Base-by-base conservation (phyloP, 2,888 invertebrate genomes). In the Oxytorus armatus region DNA sequence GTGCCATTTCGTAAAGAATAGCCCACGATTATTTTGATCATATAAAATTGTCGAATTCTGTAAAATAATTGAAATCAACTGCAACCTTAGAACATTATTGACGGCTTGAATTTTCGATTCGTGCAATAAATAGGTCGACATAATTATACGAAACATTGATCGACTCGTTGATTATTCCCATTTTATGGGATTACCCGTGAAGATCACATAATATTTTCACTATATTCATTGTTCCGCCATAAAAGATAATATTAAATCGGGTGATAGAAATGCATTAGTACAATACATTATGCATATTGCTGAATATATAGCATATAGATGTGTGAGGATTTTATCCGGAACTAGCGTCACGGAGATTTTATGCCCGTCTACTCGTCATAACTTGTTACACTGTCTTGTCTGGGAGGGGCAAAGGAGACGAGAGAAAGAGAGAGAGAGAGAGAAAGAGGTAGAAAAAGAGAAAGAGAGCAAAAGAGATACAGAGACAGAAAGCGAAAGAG, bases 341-440 rank as follows among this genome's bases (percentile, higher is more conserved):
- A 49, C 70, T 63, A 74, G 76, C 72, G 76, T 72, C 68, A 73
- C 69, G 65, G 57, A 69, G 77, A 84, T 82, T 84, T 84, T 81
- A 82, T 79, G 81, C 75, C 70, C 82, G 81, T 84, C 75, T 81
- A 74, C 83, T 82, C 81, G 80, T 84, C 83, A 84, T 84, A 82
- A 84, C 81, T 84, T 76, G 77, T 72, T 70, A 47, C 78, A 59
- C 79, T 79, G 76, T 79, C 79, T 79, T 76, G 70, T 72, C 53
- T 18, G 66, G 33, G 16, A 66, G 74, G 16, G 70, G 74, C 77
- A 70, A 68, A 65, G 36, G 47, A 78, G 70, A 77, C 65, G 65
- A 70, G 74, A 53, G 47, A 74, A 49, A 16, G 57, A 25, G 39
- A 51, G 42, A 21, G 57, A 53, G 53, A 74, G 49, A 16, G 61